These are phyloP conservation scores for Sarcophaga caerulescens DNA, from an alignment of 2,888 invertebrate species.

Conservation along the genomic window DNA sequence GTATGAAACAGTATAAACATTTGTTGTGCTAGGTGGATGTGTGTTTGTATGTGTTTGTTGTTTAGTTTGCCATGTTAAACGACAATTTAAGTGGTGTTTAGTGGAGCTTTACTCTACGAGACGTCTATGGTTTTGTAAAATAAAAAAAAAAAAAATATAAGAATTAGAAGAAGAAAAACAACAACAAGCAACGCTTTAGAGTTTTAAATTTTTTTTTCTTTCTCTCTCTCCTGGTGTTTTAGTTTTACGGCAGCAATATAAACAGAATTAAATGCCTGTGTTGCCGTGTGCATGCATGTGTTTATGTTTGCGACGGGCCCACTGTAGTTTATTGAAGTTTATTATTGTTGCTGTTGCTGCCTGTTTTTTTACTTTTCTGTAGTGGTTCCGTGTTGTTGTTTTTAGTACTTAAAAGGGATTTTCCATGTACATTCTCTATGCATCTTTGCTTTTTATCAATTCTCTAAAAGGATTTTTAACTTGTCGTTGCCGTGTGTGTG, in stretches of 20 bases:
- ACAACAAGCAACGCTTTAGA: constrained; percentile 3
- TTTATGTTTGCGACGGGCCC: background rate
- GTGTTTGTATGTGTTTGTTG: background rate
- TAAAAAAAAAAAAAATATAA: constrained; percentile 13
- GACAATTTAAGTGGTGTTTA: constrained; percentile 68
- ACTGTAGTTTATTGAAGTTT: constrained; percentile 35
- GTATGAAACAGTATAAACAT: background rate
- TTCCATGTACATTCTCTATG: constrained; percentile 17
- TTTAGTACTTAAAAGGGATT: constrained; percentile 50
- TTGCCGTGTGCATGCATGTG: constrained; percentile 6
- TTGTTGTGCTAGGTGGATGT: constrained; percentile 17
- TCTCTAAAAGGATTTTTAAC: background rate
- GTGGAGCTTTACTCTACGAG: constrained; percentile 55
- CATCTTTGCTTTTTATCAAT: constrained; percentile 30
- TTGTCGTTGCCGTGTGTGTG: too few relatives aligned
- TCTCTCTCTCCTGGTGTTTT: background rate
- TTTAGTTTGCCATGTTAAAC: constrained; percentile 63
- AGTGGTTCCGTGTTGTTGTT: constrained; percentile 39
- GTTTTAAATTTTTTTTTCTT: background rate
- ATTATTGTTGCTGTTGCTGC: background rate
- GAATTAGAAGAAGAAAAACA: background rate
- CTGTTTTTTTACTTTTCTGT: constrained; percentile 15
- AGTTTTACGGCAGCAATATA: background rate
- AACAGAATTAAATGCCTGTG: background rate
- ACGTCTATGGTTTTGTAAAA: constrained; percentile 15